Evolutionary conservation across 2,113 vertebrate genomes (phyloP).

Genomic region (Epinephelus fuscoguttatus): DNA sequence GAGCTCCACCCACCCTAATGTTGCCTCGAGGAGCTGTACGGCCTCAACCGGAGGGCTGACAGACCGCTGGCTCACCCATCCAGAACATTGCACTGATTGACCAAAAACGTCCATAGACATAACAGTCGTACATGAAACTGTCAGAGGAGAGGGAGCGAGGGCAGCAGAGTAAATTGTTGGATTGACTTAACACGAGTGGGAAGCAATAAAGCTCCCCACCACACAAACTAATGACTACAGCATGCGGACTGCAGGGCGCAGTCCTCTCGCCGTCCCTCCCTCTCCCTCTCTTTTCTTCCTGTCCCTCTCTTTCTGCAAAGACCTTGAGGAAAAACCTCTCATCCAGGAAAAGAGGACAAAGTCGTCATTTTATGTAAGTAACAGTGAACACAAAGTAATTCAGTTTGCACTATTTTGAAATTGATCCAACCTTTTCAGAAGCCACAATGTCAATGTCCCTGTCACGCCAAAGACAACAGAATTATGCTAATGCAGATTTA

Average conservation of each 20-base stretch:
- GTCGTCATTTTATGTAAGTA: conserved; percentile 27
- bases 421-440: conserved; percentile 25
- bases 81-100: conserved; percentile 73
- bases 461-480: conserved; percentile 38
- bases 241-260: conserved; percentile 48
- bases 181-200: conserved; percentile 75
- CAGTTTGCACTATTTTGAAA: conserved; percentile 15
- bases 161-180: conserved; percentile 71
- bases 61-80: conserved; percentile 65
- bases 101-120: conserved; percentile 61
- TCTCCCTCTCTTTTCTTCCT: neutral
- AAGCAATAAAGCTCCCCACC: conserved; percentile 75
- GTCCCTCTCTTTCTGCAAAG: conserved; percentile 9
- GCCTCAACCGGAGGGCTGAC: conserved; percentile 50
- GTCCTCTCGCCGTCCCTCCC: conserved; percentile 11
- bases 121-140: conserved; percentile 55
- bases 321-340: conserved; percentile 35
- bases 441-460: conserved; percentile 14
- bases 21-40: conserved; percentile 49
- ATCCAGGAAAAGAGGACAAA: conserved; percentile 22
- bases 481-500: conserved; percentile 48
- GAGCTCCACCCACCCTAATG: conserved; percentile 53
- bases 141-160: conserved; percentile 56
- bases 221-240: conserved; percentile 76
- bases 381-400: conserved; percentile 31